Evolutionary conservation across 2,888 invertebrate species (phyloP).

Genomic region (Lycophotia porphyrea): DNA sequence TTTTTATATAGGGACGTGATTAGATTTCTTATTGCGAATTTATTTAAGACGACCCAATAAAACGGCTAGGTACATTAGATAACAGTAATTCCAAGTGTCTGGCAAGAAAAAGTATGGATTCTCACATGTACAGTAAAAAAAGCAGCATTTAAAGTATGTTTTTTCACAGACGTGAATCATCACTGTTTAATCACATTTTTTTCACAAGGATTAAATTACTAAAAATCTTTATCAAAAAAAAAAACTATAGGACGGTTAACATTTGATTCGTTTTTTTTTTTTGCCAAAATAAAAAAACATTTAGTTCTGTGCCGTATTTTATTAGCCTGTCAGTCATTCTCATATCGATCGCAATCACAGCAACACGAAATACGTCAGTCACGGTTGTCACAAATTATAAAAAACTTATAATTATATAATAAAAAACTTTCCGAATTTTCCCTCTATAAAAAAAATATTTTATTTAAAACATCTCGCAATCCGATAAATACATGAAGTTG

Average conservation of each 20-base stretch:
- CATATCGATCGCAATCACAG: constrained; percentile 45
- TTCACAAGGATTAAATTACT: background rate
- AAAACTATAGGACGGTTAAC: background rate
- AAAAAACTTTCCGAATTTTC: constrained; percentile 30
- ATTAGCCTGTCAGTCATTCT: constrained; percentile 25
- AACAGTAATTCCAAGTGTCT: constrained; percentile 12
- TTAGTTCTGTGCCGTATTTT: background rate
- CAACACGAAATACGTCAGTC: constrained; percentile 32
- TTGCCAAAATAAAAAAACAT: background rate
- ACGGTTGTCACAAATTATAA: constrained; percentile 50
- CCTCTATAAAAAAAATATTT: constrained; percentile 37
- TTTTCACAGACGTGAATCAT: too few species aligned
- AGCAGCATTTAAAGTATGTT: too few species aligned
- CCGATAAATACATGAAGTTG: constrained; percentile 50
- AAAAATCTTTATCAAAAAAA: background rate
- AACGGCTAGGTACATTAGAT: constrained; percentile 27
- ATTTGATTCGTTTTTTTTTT: background rate
- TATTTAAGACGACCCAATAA: constrained; percentile 48
- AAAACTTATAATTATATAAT: constrained; percentile 56
- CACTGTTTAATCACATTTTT: background rate
- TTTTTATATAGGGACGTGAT: constrained; percentile 64
- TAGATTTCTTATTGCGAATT: constrained; percentile 56
- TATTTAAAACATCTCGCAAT: constrained; percentile 42
- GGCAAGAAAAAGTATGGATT: background rate
- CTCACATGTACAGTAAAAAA: too few species aligned